These are phyloP conservation scores for Myiozetetes cayanensis DNA, from an alignment of 2,113 vertebrate species.

Conservation along the genomic window DNA sequence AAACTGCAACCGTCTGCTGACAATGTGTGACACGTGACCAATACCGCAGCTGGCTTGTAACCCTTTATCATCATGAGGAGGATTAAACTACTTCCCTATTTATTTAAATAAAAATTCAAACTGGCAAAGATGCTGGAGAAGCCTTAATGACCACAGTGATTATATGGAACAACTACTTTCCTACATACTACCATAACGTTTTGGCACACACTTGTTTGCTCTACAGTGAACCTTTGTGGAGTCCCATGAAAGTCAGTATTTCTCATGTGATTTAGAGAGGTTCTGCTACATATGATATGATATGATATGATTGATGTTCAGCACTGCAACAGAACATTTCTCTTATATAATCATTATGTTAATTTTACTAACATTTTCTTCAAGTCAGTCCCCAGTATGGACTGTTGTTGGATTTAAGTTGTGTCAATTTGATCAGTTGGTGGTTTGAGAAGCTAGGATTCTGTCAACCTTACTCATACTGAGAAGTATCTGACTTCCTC, in stretches of 20 bases:
- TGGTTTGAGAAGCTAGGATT: not conserved
- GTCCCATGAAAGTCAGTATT: not conserved
- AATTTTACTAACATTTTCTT: constrained; percentile 2
- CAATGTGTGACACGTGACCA: not conserved
- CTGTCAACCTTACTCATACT: not conserved
- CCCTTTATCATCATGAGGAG: constrained; percentile 4
- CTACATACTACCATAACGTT: not conserved
- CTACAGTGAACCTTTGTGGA: not conserved
- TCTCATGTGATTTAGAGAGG: not conserved
- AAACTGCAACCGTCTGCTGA: constrained; percentile 46
- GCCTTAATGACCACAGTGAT: not conserved
- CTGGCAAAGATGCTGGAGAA: not conserved
- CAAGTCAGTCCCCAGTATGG: not conserved
- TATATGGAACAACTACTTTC: not conserved
- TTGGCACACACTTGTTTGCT: not conserved
- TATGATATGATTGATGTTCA: not conserved
- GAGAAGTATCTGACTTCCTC: not conserved
- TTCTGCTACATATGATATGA: not conserved
- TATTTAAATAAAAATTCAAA: not conserved
- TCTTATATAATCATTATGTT: not conserved
- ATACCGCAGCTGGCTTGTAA: constrained; percentile 1
- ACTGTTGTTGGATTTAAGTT: not conserved
- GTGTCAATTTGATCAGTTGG: not conserved
- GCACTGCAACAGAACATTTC: not conserved
- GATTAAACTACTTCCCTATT: not conserved